phyloP scores from a whole-genome alignment of 92 coral and sea anemone genomes.

The Paramuricea clavata region DNA sequence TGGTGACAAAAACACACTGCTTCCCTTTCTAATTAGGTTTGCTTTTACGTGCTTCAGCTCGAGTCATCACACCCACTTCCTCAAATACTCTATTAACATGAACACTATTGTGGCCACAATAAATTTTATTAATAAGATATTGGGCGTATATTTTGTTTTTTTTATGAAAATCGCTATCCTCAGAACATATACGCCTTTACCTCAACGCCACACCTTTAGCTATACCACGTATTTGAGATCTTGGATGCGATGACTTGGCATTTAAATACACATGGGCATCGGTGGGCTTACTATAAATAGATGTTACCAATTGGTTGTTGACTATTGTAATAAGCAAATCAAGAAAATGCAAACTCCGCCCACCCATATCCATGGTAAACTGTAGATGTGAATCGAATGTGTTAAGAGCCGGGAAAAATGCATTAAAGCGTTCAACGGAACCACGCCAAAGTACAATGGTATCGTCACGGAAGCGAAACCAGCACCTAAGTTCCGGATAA shows the following conservation, averaged over 20 bases:
- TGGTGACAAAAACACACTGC: too few relatives aligned
- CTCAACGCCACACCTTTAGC: too few relatives aligned
- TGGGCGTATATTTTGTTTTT: too few relatives aligned
- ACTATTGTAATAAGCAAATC: not conserved
- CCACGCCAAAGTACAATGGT: slow-evolving; percentile 8
- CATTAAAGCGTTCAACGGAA: not conserved
- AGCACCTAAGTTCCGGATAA: not conserved
- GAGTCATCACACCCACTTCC: too few relatives aligned
- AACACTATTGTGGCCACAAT: too few relatives aligned
- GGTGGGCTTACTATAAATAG: slow-evolving; percentile 5
- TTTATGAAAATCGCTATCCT: too few relatives aligned
- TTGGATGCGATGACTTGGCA: not conserved
- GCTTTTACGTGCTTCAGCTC: too few relatives aligned
- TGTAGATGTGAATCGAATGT: not conserved
- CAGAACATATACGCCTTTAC: too few relatives aligned
- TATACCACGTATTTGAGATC: not conserved
- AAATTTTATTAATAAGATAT: too few relatives aligned
- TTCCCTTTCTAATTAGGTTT: too few relatives aligned
- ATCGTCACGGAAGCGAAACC: slow-evolving; percentile 10
- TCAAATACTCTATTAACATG: too few relatives aligned
- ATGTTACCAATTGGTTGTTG: not conserved
- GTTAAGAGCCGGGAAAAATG: not conserved
- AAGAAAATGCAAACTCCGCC: not conserved
- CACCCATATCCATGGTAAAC: slow-evolving; percentile 12
- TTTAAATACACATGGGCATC: slow-evolving; percentile 7